Evolutionary conservation across 2,888 invertebrate genomes (phyloP), one percentile per base, ranked within the genome.

Genomic region (Junonia oenone): DNA sequence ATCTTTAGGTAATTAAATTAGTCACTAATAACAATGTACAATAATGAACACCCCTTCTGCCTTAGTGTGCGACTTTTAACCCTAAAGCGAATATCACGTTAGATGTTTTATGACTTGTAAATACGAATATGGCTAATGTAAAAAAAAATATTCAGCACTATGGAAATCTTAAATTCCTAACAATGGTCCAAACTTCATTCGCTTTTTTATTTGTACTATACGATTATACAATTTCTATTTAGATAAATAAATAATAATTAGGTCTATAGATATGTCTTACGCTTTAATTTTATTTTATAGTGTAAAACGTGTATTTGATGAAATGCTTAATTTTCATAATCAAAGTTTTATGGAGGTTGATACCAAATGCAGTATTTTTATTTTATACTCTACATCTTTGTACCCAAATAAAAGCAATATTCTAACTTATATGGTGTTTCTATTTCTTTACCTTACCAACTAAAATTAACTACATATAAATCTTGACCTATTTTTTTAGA

Each of bases 291-390:
- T 75, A 80, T 84, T 87, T 86, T 73, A 78, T 87, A 85, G 83
- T 83, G 76, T 86, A 73, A 75, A 81, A 73, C 76, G 75, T 83
- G 86, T 88, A 87, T 85, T 86, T 86, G 86, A 82, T 83, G 68
- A 78, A 84, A 82, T 82, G 88, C 88, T 88, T 89, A 84, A 83
- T 86, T 87, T 87, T 84, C 86, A 83, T 89, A 86, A 83, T 86
- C 78, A 79, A 85, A 78, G 78, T 84, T 86, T 86, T 86, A 84
- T 83, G 84, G 79, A 74, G 82, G 84, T 89, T 75, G 82, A 88
- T 88, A 89, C 89, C 88, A 87, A 88, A 89, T 86, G 88, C 88
- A 89, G 88, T 88, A 88, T 88, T 89, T 87, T 89, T 88, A 86
- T 88, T 89, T 89, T 86, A 80, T 86, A 88, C 76, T 88, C 84